A percentile compares a stretch with the other conserved stretches of the same genome.
Conservation (phyloP, 2,113 vertebrate species). For the Pelecanoides urinatrix region DNA sequence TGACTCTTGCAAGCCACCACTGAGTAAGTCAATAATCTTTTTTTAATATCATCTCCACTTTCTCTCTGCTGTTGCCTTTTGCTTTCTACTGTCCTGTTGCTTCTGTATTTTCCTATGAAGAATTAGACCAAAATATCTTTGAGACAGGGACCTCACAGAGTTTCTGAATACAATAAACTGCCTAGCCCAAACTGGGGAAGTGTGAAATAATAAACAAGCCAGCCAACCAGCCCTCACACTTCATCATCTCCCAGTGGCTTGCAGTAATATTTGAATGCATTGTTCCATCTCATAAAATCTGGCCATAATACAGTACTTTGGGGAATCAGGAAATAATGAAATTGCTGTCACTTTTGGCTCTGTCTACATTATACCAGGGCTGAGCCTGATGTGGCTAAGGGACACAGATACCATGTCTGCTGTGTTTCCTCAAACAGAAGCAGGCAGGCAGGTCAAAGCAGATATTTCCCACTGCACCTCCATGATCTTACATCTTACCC, state of each 20-base stretch:
- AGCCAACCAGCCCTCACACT: not conserved
- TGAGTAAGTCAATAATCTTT: not conserved
- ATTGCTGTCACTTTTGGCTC: not conserved
- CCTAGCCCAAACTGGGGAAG: not conserved
- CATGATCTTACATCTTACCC: not conserved
- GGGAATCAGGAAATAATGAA: conserved; percentile 32
- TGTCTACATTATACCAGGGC: not conserved
- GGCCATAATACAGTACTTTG: not conserved
- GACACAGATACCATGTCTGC: not conserved
- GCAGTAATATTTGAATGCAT: conserved; percentile 19
- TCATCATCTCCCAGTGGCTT: conserved; percentile 9
- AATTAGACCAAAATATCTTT: not conserved
- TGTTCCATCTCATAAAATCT: conserved; percentile 42
- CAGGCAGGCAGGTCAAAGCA: not conserved
- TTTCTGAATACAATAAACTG: not conserved
- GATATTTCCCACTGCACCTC: not conserved
- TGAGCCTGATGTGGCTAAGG: not conserved
- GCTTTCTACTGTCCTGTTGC: not conserved
- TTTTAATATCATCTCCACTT: not conserved
- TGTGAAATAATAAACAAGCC: conserved; percentile 31
- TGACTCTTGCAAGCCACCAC: not conserved
- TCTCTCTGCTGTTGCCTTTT: not conserved
- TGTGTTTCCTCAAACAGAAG: not conserved
- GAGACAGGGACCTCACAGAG: not conserved
- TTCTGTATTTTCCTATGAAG: not conserved